Base-by-base conservation (phyloP, 2,888 invertebrate species). In the Girardia tigrina region DNA sequence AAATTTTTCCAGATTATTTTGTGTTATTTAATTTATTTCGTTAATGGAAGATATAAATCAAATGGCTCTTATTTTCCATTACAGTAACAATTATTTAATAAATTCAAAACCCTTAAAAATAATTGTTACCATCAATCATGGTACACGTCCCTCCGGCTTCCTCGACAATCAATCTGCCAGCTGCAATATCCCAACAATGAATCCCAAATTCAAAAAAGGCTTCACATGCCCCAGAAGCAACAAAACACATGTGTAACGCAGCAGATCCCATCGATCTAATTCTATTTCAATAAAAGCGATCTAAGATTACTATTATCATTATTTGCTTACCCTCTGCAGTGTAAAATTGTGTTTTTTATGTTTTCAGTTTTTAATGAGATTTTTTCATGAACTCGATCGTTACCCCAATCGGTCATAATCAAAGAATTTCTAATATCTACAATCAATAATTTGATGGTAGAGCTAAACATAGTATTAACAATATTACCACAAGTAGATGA, bases 171-270 rank as follows among this genome's bases (percentile, higher is more conserved):
- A 94, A 84, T 81, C 89, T 89, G 0, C 91, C 92, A 16, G 89
- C 90, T 28, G 89, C 84, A 73, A 89, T 86, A 82, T 90, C 90
- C 94, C 94, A 95, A 26, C 90, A 90, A 84, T 95, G 94, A 78
- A 92, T 89, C 0, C 94, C 94, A 86, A 89, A 91, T 83, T 94
- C 94, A 82, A 89, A 91, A 83, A 91, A 90, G 12, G 88, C 88
- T 86, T 94, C 93, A 1, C 90, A 89, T 1, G 88, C 90, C 0
- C 95, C 94, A 80, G 89, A 83, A 0, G 94, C 94, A 0, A 94
- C 91, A 89, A 90, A 90, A 1, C 90, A 89, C 90, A 94, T 91
- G 81, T 93, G 91, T 77, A 93, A 85, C 0, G 94, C 94, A n/a
- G 92, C 92, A 0, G 94, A 91, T 0, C 94, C 94, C 78, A 91